Conservation (phyloP, 2,113 vertebrate genomes). For the Pteronura brasiliensis region DNA sequence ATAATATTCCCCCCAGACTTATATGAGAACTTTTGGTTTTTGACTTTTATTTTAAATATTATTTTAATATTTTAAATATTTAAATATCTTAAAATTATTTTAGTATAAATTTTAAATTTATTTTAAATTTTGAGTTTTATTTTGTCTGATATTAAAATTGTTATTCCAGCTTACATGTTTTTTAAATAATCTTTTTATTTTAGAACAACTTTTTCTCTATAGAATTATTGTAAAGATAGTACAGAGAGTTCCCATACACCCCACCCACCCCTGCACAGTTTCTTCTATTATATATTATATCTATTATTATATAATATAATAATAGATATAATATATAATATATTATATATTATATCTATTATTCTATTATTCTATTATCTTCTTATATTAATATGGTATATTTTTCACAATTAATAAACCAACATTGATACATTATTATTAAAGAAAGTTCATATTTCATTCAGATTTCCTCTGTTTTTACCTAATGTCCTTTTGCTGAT, state of each 20-base stretch:
- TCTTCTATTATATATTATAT: too few relatives aligned
- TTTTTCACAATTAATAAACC: not conserved
- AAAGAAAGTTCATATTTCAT: not conserved
- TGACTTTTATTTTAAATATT: not conserved
- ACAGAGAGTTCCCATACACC: not conserved
- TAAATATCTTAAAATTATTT: too few relatives aligned
- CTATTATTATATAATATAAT: too few relatives aligned
- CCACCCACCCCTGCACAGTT: not conserved
- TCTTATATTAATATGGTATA: not conserved
- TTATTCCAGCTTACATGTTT: not conserved
- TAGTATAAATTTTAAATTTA: too few relatives aligned
- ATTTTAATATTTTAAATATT: too few relatives aligned
- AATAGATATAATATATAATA: too few relatives aligned
- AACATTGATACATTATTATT: not conserved
- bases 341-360: too few relatives aligned
- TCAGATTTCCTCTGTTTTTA: not conserved
- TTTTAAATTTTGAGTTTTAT: not conserved
- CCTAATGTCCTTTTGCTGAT: not conserved
- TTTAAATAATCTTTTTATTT: not conserved
- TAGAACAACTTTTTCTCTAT: not conserved
- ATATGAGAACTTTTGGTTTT: not conserved
- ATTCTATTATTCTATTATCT: too few relatives aligned
- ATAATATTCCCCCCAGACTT: not conserved
- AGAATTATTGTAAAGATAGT: not conserved
- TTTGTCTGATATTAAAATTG: not conserved